Conservation (phyloP, 2,113 vertebrate genomes). For the Anolis carolinensis region DNA sequence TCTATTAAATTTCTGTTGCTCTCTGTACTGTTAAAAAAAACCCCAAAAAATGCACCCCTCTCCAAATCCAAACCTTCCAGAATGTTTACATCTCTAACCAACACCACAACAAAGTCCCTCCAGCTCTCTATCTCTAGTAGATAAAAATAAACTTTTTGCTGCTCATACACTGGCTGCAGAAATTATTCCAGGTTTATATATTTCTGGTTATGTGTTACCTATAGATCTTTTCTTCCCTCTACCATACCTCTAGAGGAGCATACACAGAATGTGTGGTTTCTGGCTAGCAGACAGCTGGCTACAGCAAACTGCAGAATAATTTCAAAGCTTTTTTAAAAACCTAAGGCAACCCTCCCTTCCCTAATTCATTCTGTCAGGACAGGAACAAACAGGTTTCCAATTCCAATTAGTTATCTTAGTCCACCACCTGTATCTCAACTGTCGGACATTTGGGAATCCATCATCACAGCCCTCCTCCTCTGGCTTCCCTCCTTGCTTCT, state of each 20-base stretch:
- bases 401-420: conserved; percentile 61
- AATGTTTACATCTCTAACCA: not conserved
- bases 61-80: not conserved
- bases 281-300: not conserved
- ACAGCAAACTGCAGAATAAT: not conserved
- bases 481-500: not conserved
- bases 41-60: too few relatives aligned
- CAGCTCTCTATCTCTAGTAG: not conserved
- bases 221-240: not conserved
- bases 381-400: conserved; percentile 52
- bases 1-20: too few relatives aligned
- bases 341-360: not conserved
- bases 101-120: not conserved
- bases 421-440: conserved; percentile 15
- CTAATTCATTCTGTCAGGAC: conserved; percentile 45
- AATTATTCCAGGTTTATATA: not conserved
- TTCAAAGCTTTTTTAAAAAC: conserved; percentile 10
- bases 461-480: conserved; percentile 42
- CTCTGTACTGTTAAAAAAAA: too few relatives aligned
- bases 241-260: not conserved
- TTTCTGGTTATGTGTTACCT: not conserved
- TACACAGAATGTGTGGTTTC: not conserved
- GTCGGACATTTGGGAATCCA: conserved; percentile 25
- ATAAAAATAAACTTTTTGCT: not conserved
- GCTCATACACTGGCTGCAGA: not conserved